These are phyloP conservation scores for Propithecus perrieri DNA, from an alignment of 2,797 vertebrate species.

Conservation along the genomic window DNA sequence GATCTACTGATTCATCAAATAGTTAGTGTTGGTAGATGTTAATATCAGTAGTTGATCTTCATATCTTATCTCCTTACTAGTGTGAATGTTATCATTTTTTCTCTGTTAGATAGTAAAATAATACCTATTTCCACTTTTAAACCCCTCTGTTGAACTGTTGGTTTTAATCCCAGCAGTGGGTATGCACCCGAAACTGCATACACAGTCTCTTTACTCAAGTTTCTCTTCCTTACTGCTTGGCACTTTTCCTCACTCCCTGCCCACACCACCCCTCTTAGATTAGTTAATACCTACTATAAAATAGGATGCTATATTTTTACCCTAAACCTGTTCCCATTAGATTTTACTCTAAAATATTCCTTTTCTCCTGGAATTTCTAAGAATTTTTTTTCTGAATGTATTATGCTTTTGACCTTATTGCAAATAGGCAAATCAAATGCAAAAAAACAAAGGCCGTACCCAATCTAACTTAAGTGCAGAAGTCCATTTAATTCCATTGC, in stretches of 20 bases:
- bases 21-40: neutral
- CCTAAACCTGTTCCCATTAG: neutral
- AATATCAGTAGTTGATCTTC: neutral
- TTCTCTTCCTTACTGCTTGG: neutral
- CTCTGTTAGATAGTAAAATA: neutral
- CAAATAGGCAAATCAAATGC: constrained; percentile 47
- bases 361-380: neutral
- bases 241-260: fast-evolving
- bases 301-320: neutral
- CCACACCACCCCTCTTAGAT: neutral
- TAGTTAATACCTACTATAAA: neutral
- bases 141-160: neutral
- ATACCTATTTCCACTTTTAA: neutral
- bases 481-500: constrained; percentile 53
- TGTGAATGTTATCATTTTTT: neutral
- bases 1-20: neutral
- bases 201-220: neutral
- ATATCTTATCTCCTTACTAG: neutral
- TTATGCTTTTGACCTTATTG: constrained; percentile 52
- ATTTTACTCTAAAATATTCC: neutral
- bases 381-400: neutral
- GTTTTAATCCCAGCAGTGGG: neutral
- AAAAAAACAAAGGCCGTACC: constrained; percentile 46
- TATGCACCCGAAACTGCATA: neutral
- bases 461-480: constrained; percentile 34